Evolutionary conservation across 2,888 invertebrate species (phyloP).

Genomic region (Epinotia bilunana): DNA sequence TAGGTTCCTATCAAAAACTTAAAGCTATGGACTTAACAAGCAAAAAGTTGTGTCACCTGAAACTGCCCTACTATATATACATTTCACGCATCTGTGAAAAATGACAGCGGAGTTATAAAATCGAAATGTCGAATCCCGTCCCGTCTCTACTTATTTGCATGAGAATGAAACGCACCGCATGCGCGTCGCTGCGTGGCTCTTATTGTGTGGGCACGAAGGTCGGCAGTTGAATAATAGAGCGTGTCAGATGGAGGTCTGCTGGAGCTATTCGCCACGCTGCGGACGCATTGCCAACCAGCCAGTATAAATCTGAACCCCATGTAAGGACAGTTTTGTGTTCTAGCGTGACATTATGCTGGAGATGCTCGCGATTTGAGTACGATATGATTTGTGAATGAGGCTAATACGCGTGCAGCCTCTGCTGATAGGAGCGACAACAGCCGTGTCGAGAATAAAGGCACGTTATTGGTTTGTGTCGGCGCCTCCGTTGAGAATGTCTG

Average conservation of each 20-base stretch:
- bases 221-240: not conserved
- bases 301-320: not conserved
- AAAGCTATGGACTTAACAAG: too few relatives aligned
- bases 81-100: conserved; percentile 6
- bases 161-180: conserved; percentile 27
- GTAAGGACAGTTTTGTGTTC: not conserved
- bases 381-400: not conserved
- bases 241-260: not conserved
- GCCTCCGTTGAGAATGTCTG: conserved; percentile 6
- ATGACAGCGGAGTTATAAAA: not conserved
- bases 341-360: not conserved
- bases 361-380: not conserved
- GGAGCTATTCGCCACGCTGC: not conserved
- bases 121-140: conserved; percentile 17
- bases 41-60: too few relatives aligned
- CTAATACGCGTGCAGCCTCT: conserved; percentile 6
- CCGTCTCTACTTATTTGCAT: conserved; percentile 40
- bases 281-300: not conserved
- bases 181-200: not conserved
- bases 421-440: not conserved
- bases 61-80: too few relatives aligned
- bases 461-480: conserved; percentile 1
- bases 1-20: too few relatives aligned
- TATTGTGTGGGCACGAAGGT: conserved; percentile 8
- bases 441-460: not conserved